Percentiles rank a stretch among this genome's conserved stretches.
Evolutionary conservation across 2,888 invertebrate genomes (phyloP).

Genomic region (Leptarthrus brevirostris): DNA sequence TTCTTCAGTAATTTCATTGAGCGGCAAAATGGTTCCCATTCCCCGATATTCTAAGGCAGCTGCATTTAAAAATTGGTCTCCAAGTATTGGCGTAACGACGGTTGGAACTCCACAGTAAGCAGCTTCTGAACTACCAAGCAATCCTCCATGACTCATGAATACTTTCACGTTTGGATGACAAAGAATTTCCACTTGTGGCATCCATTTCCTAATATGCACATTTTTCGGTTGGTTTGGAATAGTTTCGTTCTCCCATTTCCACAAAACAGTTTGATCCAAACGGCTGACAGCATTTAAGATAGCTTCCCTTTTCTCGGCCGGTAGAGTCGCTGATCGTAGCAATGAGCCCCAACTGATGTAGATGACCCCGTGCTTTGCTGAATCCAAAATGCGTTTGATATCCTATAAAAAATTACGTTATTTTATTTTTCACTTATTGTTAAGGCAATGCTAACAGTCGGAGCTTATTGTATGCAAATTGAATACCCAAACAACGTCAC

Average conservation of each 20-base stretch:
- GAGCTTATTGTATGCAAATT: neutral
- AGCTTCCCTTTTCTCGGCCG: constrained; percentile 69
- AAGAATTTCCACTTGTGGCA: constrained; percentile 79
- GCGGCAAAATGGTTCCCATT: constrained; percentile 69
- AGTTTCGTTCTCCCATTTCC: constrained; percentile 78
- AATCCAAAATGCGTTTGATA: constrained; percentile 72
- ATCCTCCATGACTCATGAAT: constrained; percentile 80
- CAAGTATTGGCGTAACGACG: constrained; percentile 75
- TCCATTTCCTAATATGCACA: constrained; percentile 74
- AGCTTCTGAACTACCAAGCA: constrained; percentile 77
- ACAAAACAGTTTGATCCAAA: constrained; percentile 73
- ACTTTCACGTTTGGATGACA: constrained; percentile 78
- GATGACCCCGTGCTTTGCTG: constrained; percentile 73
- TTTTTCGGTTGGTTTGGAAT: constrained; percentile 72
- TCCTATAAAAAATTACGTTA: constrained; percentile 60
- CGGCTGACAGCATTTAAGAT: constrained; percentile 71
- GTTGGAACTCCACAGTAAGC: constrained; percentile 75
- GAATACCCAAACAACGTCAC: neutral
- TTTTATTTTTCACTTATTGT: neutral
- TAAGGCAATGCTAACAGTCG: neutral
- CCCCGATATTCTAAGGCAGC: constrained; percentile 70
- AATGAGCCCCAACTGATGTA: constrained; percentile 80
- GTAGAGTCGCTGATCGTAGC: constrained; percentile 73
- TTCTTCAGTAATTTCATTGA: constrained; percentile 69
- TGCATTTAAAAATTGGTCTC: constrained; percentile 74